Conservation (phyloP, 2,888 invertebrate species). For the Drosophila parthenogenetica region DNA sequence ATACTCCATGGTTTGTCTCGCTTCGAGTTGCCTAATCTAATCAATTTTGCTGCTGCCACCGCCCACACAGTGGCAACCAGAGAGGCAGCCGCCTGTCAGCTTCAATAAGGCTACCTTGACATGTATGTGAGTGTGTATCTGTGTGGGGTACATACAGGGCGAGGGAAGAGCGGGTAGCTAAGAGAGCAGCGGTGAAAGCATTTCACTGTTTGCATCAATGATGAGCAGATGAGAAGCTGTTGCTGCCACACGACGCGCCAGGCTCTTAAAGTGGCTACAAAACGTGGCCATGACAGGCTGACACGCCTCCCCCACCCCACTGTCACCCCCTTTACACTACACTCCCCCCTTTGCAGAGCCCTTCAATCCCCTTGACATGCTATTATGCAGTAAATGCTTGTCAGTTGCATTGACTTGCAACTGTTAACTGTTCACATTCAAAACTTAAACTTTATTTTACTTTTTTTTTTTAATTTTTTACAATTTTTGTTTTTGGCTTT, state of each 20-base stretch:
- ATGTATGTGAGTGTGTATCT: constrained; percentile 50
- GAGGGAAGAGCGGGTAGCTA: constrained; percentile 4
- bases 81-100: constrained; percentile 68
- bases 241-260: constrained; percentile 11
- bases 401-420: constrained; percentile 25
- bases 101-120: constrained; percentile 74
- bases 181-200: constrained; percentile 67
- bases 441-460: not conserved
- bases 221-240: constrained; percentile 55
- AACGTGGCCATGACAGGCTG: constrained; percentile 57
- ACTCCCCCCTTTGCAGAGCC: too few relatives aligned
- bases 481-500: constrained; percentile 3
- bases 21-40: constrained; percentile 70
- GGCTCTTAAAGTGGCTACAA: constrained; percentile 58
- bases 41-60: constrained; percentile 65
- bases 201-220: constrained; percentile 79
- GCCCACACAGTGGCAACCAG: constrained; percentile 56
- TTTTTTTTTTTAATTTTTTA: not conserved
- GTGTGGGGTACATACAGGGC: not conserved
- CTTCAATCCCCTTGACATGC: not conserved
- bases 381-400: constrained; percentile 6
- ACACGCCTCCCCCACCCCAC: not conserved
- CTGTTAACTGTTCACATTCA: constrained; percentile 10
- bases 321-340: not conserved
- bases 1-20: constrained; percentile 57